phyloP scores from a whole-genome alignment of 2,797 vertebrate species.

The Onychomys arenicola region DNA sequence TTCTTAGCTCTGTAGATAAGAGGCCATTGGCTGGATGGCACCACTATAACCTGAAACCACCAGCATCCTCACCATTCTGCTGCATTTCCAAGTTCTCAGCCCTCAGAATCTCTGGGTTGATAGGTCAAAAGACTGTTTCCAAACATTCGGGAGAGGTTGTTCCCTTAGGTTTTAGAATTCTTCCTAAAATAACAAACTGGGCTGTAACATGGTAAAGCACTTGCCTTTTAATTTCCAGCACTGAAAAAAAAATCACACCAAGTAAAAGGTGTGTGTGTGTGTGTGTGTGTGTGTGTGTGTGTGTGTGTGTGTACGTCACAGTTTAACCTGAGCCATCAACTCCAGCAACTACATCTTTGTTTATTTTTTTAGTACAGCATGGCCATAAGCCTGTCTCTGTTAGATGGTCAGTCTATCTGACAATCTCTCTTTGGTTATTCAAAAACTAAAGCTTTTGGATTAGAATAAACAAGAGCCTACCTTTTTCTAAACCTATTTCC shows the following conservation, averaged over 20 bases:
- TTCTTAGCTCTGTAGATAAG: conserved; percentile 50
- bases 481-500: conserved; percentile 4
- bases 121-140: conserved; percentile 6
- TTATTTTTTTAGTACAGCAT: neutral
- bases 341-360: neutral
- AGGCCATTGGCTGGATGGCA: neutral
- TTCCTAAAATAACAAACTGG: conserved; percentile 50
- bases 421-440: neutral
- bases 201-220: neutral
- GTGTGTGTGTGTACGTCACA: neutral
- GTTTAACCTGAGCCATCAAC: neutral
- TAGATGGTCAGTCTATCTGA: neutral
- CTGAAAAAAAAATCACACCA: neutral
- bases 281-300: neutral
- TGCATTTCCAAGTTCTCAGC: conserved; percentile 22
- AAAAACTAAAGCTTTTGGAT: neutral
- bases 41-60: neutral
- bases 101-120: neutral
- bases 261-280: conserved; percentile 18
- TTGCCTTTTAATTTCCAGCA: neutral
- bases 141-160: neutral
- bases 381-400: neutral
- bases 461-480: neutral
- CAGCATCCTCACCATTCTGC: conserved; percentile 50
- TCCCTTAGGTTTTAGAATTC: conserved; percentile 33